Evolutionary conservation across 2,888 invertebrate species (phyloP), one percentile per base, ranked within the genome.

Genomic region (Didymodactylos carnosus): DNA sequence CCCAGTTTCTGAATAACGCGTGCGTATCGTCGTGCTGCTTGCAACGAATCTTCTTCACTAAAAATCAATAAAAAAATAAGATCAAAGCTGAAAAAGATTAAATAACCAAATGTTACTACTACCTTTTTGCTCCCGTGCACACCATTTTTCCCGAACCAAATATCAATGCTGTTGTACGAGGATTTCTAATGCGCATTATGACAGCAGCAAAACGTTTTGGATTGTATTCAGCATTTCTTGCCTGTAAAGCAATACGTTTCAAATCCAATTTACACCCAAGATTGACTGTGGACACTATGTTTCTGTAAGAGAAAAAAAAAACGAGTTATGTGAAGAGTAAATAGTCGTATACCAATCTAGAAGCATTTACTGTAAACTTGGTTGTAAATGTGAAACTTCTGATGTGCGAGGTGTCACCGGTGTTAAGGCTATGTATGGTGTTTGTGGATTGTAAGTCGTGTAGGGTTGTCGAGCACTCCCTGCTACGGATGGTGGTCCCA

Each of bases 151-250:
- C 90, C 14, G 90, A 90, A 77, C 89, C 89, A 80, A 91, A 91
- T 76, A 91, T 91, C 8, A 91, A 84, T 23, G 90, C 90, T 1
- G 90, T 91, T 1, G 90, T 97, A 72, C 87, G 80, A 0, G 87
- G 87, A 71, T 91, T 95, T 80, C 95, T 87, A 78, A 89, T 89
- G 79, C 89, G 84, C 97, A 98, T 98, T 74, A 98, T 97, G 6
- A 98, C 95, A 49, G 97, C 97, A 72, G 95, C 94, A 86, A 98
- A 98, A 80, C 97, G 89, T 84, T 97, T 97, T 13, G 97, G 97
- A 84, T 98, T 98, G 82, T 97, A 98, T 84, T 98, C 97, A 3
- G 97, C 97, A 86, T 98, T 98, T 82, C 97, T 88, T 0, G 97
- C 95, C 82, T 94, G 94, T 4, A 97, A 85, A 0, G 97, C 95